Conservation (phyloP, 1,140 invertebrate species). For the Drosophila pruinosa region DNA sequence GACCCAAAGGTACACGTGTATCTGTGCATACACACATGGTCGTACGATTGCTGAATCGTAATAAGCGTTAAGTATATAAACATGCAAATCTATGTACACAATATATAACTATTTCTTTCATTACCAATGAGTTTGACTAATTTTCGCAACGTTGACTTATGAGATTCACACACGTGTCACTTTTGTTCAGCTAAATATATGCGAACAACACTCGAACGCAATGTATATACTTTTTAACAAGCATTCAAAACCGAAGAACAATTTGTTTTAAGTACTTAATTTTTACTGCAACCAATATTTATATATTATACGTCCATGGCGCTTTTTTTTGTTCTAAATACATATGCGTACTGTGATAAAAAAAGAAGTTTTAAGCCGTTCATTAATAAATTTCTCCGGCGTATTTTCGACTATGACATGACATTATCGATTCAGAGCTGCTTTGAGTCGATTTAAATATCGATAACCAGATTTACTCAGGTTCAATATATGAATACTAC, state of each 20-base stretch:
- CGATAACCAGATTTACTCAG: constrained; percentile 28
- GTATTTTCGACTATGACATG: constrained; percentile 56
- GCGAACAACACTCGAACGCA: constrained; percentile 40
- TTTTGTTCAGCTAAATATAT: constrained; percentile 58
- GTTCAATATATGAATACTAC: too few species aligned
- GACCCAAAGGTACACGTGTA: constrained; percentile 5
- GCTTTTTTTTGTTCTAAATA: constrained; percentile 56
- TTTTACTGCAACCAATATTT: constrained; percentile 39
- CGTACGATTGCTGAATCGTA: constrained; percentile 1
- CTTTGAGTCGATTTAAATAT: constrained; percentile 18
- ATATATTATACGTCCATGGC: constrained; percentile 67
- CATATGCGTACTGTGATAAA: constrained; percentile 63
- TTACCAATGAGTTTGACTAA: constrained; percentile 44
- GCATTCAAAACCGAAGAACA: constrained; percentile 42
- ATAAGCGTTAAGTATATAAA: not conserved
- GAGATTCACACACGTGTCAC: constrained; percentile 81
- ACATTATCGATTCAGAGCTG: constrained; percentile 45
- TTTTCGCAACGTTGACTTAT: constrained; percentile 54
- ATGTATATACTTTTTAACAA: constrained; percentile 41
- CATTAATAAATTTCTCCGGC: constrained; percentile 39
- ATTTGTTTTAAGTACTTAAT: constrained; percentile 66
- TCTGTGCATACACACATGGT: not conserved
- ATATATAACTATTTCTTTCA: constrained; percentile 16
- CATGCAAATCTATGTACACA: not conserved
- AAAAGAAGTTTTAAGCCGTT: constrained; percentile 57